A percentile compares a stretch with the other conserved stretches of the same genome.
These are phyloP conservation scores for Muntiacus reevesi DNA, from an alignment of 2,113 vertebrate species.

Conservation along the genomic window DNA sequence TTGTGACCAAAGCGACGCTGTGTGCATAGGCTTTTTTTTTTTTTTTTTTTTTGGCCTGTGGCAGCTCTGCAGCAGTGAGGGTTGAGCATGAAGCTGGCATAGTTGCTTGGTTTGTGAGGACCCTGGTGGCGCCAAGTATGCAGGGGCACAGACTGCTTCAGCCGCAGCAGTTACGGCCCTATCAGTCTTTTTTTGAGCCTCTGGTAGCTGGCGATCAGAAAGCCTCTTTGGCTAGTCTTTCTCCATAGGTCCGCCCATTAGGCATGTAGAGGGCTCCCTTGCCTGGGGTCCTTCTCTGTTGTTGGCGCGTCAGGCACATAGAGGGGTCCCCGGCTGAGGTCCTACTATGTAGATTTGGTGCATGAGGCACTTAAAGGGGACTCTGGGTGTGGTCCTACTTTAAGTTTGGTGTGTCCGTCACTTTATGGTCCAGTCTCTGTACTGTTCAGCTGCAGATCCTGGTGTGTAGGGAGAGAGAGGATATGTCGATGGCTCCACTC, in stretches of 20 bases:
- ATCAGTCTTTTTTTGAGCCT: background rate
- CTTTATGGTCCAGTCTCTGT: background rate
- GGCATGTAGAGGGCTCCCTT: background rate
- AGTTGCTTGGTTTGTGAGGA: background rate
- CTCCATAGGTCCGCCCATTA: background rate
- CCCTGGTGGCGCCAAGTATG: background rate
- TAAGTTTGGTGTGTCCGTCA: background rate
- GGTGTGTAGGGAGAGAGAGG: background rate
- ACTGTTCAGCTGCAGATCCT: background rate
- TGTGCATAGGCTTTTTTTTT: accelerated
- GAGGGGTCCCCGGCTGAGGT: accelerated
- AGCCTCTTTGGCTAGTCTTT: background rate
- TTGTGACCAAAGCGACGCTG: background rate
- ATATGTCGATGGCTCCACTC: background rate
- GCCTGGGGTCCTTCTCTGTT: background rate
- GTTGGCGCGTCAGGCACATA: background rate
- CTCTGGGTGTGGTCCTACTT: background rate
- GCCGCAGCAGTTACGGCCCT: accelerated
- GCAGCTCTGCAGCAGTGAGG: background rate
- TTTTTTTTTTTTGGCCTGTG: background rate
- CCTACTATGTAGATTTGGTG: background rate
- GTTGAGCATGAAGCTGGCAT: background rate
- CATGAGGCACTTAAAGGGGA: background rate
- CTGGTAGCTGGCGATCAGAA: background rate
- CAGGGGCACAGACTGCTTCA: background rate